These are phyloP conservation scores for Siderastrea radians DNA, from an alignment of 92 coral and sea anemone species.

Conservation along the genomic window DNA sequence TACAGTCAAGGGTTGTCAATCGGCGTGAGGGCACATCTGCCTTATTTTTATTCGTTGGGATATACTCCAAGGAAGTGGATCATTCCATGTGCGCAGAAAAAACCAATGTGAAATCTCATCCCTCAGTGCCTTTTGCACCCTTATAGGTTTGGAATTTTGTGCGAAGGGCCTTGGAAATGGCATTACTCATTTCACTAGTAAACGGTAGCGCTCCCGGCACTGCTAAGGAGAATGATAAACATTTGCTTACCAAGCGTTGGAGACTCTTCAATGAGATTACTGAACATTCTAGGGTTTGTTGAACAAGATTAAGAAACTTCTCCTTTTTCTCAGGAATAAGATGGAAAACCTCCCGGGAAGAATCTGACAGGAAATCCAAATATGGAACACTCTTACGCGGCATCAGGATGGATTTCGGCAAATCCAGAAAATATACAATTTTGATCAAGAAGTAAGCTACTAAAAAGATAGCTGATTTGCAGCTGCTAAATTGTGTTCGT, in stretches of 20 bases:
- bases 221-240: conserved; percentile 60
- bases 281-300: conserved; percentile 6
- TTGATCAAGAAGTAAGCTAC: conserved; percentile 38
- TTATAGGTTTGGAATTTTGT: too few relatives aligned
- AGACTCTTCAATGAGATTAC: conserved; percentile 34
- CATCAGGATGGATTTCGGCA: conserved; percentile 45
- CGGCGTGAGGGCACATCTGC: conserved; percentile 69
- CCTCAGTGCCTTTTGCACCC: too few relatives aligned
- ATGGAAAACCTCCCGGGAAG: conserved; percentile 28
- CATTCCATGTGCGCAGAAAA: conserved; percentile 43
- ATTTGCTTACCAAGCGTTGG: conserved; percentile 58
- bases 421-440: conserved; percentile 57
- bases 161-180: conserved; percentile 56
- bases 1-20: conserved; percentile 39
- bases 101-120: conserved; percentile 64
- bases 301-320: conserved; percentile 34
- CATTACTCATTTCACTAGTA: conserved; percentile 66
- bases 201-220: conserved; percentile 52
- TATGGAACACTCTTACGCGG: conserved; percentile 45
- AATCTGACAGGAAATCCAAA: conserved; percentile 54
- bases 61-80: conserved; percentile 58
- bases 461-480: conserved; percentile 50
- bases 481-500: conserved; percentile 29
- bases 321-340: conserved; percentile 25
- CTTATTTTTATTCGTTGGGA: conserved; percentile 33